These are phyloP conservation scores for Malthinus flaveolus DNA, from an alignment of 2,888 invertebrate species.

Conservation along the genomic window DNA sequence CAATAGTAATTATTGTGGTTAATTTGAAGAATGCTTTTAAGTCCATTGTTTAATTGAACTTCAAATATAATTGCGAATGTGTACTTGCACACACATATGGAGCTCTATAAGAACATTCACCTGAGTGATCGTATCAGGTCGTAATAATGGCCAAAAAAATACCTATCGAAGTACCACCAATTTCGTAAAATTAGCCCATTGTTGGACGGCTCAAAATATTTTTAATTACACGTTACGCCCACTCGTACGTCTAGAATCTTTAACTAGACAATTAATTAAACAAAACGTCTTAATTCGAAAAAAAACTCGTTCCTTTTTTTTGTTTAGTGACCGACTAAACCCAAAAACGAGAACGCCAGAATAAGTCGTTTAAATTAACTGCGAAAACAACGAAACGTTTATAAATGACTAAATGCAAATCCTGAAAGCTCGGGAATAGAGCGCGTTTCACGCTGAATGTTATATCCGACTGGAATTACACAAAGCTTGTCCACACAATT, in stretches of 20 bases:
- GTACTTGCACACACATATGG: too few species aligned
- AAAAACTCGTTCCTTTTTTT: neutral
- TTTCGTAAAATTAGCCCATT: too few species aligned
- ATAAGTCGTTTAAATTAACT: constrained; percentile 31
- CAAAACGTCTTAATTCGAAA: neutral
- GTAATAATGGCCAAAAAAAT: too few species aligned
- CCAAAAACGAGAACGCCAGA: constrained; percentile 7
- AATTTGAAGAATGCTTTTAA: constrained; percentile 5
- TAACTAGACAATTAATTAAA: neutral
- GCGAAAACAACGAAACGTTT: constrained; percentile 34
- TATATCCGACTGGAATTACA: constrained; percentile 42
- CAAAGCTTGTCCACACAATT: constrained; percentile 52
- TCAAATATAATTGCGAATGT: neutral
- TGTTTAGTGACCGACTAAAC: neutral
- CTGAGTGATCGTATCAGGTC: neutral
- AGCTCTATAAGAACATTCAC: neutral
- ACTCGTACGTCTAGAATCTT: too few species aligned
- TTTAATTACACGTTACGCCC: too few species aligned
- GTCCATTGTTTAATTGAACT: constrained; percentile 1
- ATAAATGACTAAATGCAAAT: constrained; percentile 45
- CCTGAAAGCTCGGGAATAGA: constrained; percentile 21
- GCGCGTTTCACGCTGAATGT: constrained; percentile 31
- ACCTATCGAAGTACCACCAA: too few species aligned
- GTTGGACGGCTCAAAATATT: too few species aligned
- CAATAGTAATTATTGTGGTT: constrained; percentile 1